Conservation (phyloP, 1,140 invertebrate genomes). For the Dendrolimus punctatus region DNA sequence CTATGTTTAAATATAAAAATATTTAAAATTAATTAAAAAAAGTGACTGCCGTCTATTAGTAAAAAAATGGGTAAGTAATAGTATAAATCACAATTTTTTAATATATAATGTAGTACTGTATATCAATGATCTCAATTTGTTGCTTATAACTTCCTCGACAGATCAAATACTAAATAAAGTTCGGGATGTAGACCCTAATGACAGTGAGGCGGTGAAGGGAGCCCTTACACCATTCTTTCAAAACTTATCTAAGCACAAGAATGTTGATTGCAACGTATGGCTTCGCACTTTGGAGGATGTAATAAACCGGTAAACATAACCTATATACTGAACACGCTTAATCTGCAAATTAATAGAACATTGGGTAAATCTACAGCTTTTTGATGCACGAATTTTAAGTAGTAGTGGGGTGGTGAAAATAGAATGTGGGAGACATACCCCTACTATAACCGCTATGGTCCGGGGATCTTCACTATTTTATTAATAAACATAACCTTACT, state of each 20-base stretch:
- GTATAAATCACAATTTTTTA: background rate
- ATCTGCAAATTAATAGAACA: too few relatives aligned
- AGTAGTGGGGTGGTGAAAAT: too few relatives aligned
- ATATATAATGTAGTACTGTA: background rate
- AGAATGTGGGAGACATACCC: too few relatives aligned
- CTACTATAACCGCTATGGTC: too few relatives aligned
- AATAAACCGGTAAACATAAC: conserved; percentile 50
- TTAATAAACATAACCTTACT: too few relatives aligned
- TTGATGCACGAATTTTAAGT: too few relatives aligned
- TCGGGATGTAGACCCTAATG: conserved; percentile 45
- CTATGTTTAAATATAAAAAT: too few relatives aligned
- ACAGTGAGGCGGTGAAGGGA: conserved; percentile 51
- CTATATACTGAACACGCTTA: conserved; percentile 11
- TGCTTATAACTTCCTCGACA: conserved; percentile 11
- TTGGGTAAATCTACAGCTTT: too few relatives aligned
- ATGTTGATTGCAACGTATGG: conserved; percentile 31
- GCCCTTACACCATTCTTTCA: conserved; percentile 37
- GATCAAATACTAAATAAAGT: conserved; percentile 51
- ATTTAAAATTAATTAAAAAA: background rate
- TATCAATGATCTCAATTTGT: background rate
- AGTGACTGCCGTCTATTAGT: background rate
- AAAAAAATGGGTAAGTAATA: conserved; percentile 15
- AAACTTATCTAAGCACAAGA: conserved; percentile 35
- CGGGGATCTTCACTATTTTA: too few relatives aligned
- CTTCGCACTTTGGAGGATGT: conserved; percentile 35